A percentile compares a stretch with the other conserved stretches of the same genome.
Conservation (phyloP, 2,888 invertebrate genomes). For the Zaprionus bogoriensis region DNA sequence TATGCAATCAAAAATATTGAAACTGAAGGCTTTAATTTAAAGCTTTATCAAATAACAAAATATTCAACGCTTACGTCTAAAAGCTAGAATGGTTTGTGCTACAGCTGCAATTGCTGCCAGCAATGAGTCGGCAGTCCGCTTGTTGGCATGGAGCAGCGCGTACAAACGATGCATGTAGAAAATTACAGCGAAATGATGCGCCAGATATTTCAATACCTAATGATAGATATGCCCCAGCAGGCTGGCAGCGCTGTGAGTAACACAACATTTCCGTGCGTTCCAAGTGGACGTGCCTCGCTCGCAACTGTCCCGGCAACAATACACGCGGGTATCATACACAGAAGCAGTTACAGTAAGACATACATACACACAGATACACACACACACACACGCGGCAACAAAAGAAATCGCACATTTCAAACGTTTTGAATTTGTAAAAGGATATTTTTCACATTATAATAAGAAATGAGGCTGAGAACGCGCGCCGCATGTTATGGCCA, state of each 20-base stretch:
- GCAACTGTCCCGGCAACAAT: conserved; percentile 46
- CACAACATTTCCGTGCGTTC: conserved; percentile 42
- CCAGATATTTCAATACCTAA: conserved; percentile 63
- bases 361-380: not conserved
- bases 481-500: conserved; percentile 65
- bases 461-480: conserved; percentile 74
- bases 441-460: conserved; percentile 79
- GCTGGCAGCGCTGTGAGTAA: conserved; percentile 31
- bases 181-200: conserved; percentile 65
- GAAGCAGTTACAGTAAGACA: conserved; percentile 10
- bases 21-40: too few relatives aligned
- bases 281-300: conserved; percentile 55
- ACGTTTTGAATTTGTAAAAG: conserved; percentile 75
- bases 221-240: conserved; percentile 51
- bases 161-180: conserved; percentile 39
- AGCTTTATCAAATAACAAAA: too few relatives aligned
- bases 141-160: not conserved
- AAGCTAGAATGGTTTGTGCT: not conserved
- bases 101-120: conserved; percentile 19
- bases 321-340: conserved; percentile 47
- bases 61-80: not conserved
- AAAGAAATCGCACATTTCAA: conserved; percentile 71
- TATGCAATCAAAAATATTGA: too few relatives aligned
- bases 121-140: conserved; percentile 43
- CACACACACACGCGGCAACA: conserved; percentile 42